Base-by-base conservation (phyloP, 1,140 invertebrate genomes). In the Drosophila melanica region DNA sequence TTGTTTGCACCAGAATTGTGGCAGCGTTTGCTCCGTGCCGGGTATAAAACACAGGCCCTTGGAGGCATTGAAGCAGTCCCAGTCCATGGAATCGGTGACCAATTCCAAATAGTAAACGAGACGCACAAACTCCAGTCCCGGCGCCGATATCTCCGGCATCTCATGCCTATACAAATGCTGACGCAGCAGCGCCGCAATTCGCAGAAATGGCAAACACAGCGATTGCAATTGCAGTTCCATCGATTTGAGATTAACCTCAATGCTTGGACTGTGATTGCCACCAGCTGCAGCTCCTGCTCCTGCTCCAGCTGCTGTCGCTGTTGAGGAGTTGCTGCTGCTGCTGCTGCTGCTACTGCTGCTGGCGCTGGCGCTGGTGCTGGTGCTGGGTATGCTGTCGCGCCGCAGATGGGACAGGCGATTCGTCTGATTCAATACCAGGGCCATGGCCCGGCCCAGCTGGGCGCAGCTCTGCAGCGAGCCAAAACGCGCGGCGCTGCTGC, bases 81-180 rank as follows among this genome's bases (percentile, higher is more conserved):
- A 94, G 80, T 94, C 93, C 94, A 95, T 95, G 1, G 94, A 94
- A 58, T 95, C 94, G 6, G 94, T 94, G 12, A 95, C 94, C 75
- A 96, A 92, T 91, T 97, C 95, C 59, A 97, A 93, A 91, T 96
- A 97, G 82, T 94, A 95, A 11, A 95, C 94, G 23, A 97, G 93
- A 50, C 94, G 93, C 7, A 94, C 93, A 92, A 97, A 97, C 92
- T 97, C 96, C 20, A 94, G 93, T 20, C 94, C 92, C 0, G 94
- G 85, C 2, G 93, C 92, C 44, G 93, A 92, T 20, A 96, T 94
- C 45, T 95, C 93, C 0, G 97, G 97, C 79, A 97, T 93, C n/a
- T 95, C 93, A 86, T 96, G 94, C 45, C 95, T 95, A 92, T 98
- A 98, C 42, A 98, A 92, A 93, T 98, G 97, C 92, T 97, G 95